Evolutionary conservation across 2,113 vertebrate species (phyloP), one percentile per base, ranked within the genome.

Genomic region (Lathamus discolor): DNA sequence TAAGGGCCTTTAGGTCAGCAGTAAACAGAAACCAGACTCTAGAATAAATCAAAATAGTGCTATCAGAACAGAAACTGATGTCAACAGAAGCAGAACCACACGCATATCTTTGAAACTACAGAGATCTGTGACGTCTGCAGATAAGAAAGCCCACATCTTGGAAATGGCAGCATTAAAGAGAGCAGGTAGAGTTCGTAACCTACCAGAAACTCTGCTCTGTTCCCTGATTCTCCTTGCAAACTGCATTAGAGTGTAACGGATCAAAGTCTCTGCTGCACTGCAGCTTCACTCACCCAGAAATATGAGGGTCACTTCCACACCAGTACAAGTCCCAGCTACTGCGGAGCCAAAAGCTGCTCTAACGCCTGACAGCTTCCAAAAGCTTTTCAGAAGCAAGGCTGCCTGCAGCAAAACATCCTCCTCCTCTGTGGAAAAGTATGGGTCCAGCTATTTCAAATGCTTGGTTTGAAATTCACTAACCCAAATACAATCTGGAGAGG

Each of bases 201-300:
- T 81, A 11, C 55, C 64, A 93, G 83, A 90, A 93, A 66, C 52
- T 68, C 48, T 68, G 31, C 73, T 90, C 76, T 17, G 28, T 49
- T 19, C 70, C 39, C 46, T 62, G n/a, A 54, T 92, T 91, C 95
- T 68, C 76, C 86, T 78, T 95, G 80, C 80, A 84, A 74, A 70
- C 44, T 41, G 27, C 35, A 41, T 48, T 90, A 63, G 51, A 86
- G 88, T 48, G n/a, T 84, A 91, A 86, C 54, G 66, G 64, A 92
- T 95, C 76, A 93, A 92, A 90, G 66, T 75, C 61, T 93, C 33
- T 75, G 69, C 85, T 93, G 73, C 73, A 25, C 68, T 93, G 85
- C 27, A 79, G 62, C 39, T 96, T 83, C 86, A 87, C 66, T 96
- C 86, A 92, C 61, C 88, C 92, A 94, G 92, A 96, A 97, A 88